Conservation (phyloP, 2,888 invertebrate genomes). For the Stomorhina lunata region DNA sequence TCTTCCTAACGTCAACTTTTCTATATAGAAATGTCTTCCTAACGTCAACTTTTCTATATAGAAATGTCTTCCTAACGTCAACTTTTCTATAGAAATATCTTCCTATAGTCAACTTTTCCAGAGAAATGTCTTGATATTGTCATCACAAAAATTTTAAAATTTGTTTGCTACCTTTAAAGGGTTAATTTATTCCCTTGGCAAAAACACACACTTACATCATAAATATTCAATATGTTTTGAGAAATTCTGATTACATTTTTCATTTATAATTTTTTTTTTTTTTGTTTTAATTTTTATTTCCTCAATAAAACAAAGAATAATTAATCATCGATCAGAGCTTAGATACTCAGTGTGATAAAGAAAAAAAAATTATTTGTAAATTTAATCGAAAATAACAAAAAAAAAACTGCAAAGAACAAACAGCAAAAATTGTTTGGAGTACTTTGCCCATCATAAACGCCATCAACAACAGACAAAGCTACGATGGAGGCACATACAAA, state of each 20-base stretch:
- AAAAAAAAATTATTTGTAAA: background rate
- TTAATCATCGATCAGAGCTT: slow-evolving; percentile 35
- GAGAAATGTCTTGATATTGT: no score
- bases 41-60: no score
- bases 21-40: no score
- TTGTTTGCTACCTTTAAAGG: background rate
- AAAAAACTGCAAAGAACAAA: background rate
- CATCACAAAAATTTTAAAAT: no score
- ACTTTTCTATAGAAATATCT: no score
- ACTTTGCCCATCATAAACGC: slow-evolving; percentile 15
- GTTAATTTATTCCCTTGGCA: no score
- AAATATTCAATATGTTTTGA: background rate
- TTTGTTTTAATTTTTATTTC: background rate
- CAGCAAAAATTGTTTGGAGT: background rate
- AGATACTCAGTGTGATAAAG: background rate
- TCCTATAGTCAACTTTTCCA: no score
- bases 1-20: no score
- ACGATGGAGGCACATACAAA: background rate
- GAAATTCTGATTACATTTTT: background rate
- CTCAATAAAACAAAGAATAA: slow-evolving; percentile 19
- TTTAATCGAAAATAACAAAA: slow-evolving; percentile 2
- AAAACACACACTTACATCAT: background rate
- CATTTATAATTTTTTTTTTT: no score
- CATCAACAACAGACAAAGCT: background rate
- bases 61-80: no score